A percentile compares a stretch with the other conserved stretches of the same genome.
Conservation (phyloP, 64 coral and sea anemone species). For the Pocillopora damicornis region DNA sequence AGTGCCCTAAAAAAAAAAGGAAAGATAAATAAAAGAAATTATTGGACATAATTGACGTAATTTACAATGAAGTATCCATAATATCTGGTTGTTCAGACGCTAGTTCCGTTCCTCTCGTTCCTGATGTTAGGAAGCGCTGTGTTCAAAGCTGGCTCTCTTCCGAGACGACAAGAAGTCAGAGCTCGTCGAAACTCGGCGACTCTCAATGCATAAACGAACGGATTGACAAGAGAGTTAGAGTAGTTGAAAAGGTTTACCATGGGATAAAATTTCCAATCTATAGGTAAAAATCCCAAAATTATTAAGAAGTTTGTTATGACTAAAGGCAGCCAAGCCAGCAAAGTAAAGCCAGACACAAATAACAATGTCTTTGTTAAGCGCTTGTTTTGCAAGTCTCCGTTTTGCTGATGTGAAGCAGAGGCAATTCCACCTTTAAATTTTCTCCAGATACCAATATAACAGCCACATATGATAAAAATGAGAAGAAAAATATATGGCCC, state of each 20-base stretch:
- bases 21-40: no score
- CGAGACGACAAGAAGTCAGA: not conserved
- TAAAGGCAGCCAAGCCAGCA: not conserved
- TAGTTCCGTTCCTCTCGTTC: no score
- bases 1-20: no score
- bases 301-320: not conserved
- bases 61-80: no score
- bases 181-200: not conserved
- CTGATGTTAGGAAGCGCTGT: no score
- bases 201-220: not conserved
- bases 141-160: not conserved
- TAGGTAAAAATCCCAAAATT: not conserved
- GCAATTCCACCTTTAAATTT: not conserved
- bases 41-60: no score
- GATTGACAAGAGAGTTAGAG: not conserved
- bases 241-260: not conserved
- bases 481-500: not conserved
- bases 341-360: not conserved
- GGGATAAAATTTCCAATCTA: not conserved
- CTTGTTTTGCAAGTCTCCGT: not conserved
- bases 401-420: not conserved
- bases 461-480: not conserved
- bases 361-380: not conserved
- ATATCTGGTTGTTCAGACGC: no score
- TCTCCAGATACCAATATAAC: constrained; percentile 4